Conservation (phyloP, 1,140 invertebrate species). For the Diorhabda carinulata region DNA sequence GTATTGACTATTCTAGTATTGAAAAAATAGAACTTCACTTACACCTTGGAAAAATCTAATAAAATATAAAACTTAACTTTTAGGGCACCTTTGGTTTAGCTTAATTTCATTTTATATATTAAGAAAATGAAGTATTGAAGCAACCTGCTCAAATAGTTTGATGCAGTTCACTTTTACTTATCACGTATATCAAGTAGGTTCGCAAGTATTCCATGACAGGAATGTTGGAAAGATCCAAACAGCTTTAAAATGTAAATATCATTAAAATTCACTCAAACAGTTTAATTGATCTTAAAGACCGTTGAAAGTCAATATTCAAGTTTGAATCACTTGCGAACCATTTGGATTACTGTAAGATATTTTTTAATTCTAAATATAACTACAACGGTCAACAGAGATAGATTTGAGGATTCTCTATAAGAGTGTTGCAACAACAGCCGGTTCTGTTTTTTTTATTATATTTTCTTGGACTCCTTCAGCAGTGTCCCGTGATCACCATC, state of each 20-base stretch:
- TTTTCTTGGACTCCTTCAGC: constrained; percentile 31
- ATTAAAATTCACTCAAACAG: no score
- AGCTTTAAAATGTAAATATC: no score
- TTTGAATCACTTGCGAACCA: no score
- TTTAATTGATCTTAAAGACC: no score
- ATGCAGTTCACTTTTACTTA: constrained; percentile 34
- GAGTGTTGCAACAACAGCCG: constrained; percentile 13
- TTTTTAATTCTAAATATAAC: constrained; percentile 34
- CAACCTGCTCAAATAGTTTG: constrained; percentile 11
- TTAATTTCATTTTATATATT: constrained; percentile 41
- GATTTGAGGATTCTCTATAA: constrained; percentile 25
- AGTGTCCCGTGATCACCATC: constrained; percentile 39
- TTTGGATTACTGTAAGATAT: constrained; percentile 32
- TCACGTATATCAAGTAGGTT: constrained; percentile 26
- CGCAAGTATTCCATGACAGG: no score
- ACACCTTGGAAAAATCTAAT: constrained; percentile 15
- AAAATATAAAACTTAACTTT: constrained; percentile 47
- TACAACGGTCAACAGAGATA: constrained; percentile 44
- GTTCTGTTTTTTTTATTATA: constrained; percentile 5
- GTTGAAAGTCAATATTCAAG: no score
- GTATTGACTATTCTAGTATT: no score
- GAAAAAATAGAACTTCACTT: not conserved
- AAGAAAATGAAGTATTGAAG: constrained; percentile 28
- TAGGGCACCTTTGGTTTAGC: constrained; percentile 53
- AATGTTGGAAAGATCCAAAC: no score